Conservation (phyloP, 2,797 vertebrate genomes). For the Octomys mimax region DNA sequence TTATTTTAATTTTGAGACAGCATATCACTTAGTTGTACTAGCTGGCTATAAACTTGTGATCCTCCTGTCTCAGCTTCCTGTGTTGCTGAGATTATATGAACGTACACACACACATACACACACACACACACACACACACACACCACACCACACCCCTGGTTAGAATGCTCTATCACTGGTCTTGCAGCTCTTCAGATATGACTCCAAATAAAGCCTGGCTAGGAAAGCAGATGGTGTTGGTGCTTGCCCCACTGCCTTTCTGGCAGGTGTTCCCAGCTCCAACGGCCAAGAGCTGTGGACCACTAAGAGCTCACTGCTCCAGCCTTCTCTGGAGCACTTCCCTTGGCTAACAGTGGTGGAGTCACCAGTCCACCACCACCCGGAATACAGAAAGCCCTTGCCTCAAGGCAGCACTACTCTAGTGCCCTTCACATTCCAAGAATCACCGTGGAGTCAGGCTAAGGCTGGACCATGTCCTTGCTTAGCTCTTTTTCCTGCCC, state of each 20-base stretch:
- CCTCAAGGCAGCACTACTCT: neutral
- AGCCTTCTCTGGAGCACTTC: neutral
- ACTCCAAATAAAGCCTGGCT: conserved; percentile 36
- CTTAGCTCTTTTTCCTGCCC: neutral
- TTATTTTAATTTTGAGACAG: neutral
- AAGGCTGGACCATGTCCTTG: neutral
- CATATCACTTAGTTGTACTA: neutral
- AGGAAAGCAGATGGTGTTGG: neutral
- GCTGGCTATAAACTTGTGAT: neutral
- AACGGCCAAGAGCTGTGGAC: conserved; percentile 5
- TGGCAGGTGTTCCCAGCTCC: neutral
- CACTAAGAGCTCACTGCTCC: conserved; percentile 32
- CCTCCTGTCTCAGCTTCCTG: neutral
- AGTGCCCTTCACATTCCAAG: neutral
- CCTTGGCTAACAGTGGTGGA: neutral
- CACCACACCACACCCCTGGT: neutral
- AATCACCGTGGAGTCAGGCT: neutral
- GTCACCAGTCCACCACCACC: neutral
- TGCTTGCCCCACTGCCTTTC: conserved; percentile 19
- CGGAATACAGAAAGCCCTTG: neutral
- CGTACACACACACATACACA: neutral
- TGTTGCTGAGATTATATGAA: neutral
- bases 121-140: neutral
- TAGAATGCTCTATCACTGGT: neutral
- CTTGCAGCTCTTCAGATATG: neutral